phyloP scores from a whole-genome alignment of 2,113 vertebrate species.

The Eleginops maclovinus region DNA sequence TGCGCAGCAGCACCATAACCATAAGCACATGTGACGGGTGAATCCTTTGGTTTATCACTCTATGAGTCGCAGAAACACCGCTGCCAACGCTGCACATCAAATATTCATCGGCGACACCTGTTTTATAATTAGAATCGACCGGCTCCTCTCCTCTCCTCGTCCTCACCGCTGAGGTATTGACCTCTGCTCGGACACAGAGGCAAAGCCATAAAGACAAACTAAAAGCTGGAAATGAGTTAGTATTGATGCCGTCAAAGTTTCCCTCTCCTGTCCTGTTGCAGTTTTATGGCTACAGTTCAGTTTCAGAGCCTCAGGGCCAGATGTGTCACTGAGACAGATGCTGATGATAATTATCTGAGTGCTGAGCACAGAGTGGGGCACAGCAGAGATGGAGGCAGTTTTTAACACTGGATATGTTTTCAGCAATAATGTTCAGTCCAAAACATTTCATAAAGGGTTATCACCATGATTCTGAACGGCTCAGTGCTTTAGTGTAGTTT shows the following conservation, averaged over 20 bases:
- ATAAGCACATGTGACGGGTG: not conserved
- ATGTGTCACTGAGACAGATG: not conserved
- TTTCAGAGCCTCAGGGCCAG: not conserved
- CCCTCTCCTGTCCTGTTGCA: slow-evolving; percentile 5
- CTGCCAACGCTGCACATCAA: slow-evolving; percentile 50
- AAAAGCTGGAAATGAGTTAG: slow-evolving; percentile 60
- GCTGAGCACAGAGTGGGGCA: not conserved
- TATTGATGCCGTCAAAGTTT: slow-evolving; percentile 39
- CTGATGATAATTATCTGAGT: not conserved
- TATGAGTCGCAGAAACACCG: slow-evolving; percentile 30
- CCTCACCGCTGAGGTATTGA: slow-evolving; percentile 43
- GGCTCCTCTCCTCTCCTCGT: slow-evolving; percentile 10
- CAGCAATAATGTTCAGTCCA: too few species aligned
- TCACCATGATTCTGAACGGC: too few species aligned
- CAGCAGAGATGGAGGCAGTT: not conserved
- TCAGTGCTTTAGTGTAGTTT: not conserved
- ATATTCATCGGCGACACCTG: slow-evolving; percentile 74
- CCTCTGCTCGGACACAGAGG: slow-evolving; percentile 12
- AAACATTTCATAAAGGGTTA: too few species aligned
- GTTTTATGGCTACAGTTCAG: slow-evolving; percentile 5
- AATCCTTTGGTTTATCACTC: slow-evolving; percentile 11
- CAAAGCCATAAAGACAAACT: slow-evolving; percentile 48
- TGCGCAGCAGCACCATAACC: not conserved
- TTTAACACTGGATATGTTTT: too few species aligned
- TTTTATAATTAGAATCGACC: slow-evolving; percentile 77